Conservation (phyloP, 2,888 invertebrate species). For the Tridacna gigas region DNA sequence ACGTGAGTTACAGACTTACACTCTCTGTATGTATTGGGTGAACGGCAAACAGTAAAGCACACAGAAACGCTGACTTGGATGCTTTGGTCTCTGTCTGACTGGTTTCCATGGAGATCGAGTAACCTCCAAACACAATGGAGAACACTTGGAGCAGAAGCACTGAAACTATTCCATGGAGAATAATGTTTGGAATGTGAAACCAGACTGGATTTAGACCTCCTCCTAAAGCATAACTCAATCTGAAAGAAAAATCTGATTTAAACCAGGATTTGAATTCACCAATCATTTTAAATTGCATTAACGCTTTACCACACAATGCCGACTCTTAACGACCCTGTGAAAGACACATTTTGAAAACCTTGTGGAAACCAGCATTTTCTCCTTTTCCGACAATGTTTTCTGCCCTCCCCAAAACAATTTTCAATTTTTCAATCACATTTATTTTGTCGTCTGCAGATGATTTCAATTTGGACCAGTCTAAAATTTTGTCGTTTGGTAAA, state of each 20-base stretch:
- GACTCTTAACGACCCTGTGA: too few species aligned
- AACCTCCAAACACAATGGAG: slow-evolving; percentile 79
- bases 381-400: too few species aligned
- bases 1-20: slow-evolving; percentile 85
- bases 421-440: too few species aligned
- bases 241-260: slow-evolving; percentile 60
- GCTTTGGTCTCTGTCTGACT: slow-evolving; percentile 61
- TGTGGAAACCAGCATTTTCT: too few species aligned
- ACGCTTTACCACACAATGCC: too few species aligned
- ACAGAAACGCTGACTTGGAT: slow-evolving; percentile 87
- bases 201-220: slow-evolving; percentile 86
- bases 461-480: too few species aligned
- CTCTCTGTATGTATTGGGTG: slow-evolving; percentile 98
- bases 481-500: too few species aligned
- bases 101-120: slow-evolving; percentile 51
- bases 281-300: too few species aligned
- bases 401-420: too few species aligned
- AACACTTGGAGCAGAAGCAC: slow-evolving; percentile 87
- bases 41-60: slow-evolving; percentile 92
- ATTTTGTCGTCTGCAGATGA: too few species aligned
- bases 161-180: slow-evolving; percentile 89
- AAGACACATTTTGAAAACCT: too few species aligned
- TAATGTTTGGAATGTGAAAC: slow-evolving; percentile 92
- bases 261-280: neutral
- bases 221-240: slow-evolving; percentile 87